Base-by-base conservation (phyloP, 2,797 vertebrate species). In the Cuniculus paca region DNA sequence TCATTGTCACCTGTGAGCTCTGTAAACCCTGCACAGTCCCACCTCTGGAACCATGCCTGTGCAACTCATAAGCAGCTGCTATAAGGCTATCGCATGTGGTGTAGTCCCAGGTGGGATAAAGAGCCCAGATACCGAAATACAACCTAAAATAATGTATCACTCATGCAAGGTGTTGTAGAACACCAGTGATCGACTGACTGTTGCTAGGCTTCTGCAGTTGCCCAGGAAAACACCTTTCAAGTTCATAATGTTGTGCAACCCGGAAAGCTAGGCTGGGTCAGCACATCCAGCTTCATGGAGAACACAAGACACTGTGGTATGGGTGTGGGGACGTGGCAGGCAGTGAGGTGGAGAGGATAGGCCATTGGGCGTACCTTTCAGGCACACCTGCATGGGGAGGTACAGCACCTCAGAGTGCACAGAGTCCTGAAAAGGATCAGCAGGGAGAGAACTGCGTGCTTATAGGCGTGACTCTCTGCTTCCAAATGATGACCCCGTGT, bases 131-230 rank as follows among this genome's bases (percentile, higher is more conserved):
- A 24, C 36, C 2, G 8, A 45, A 45, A 42, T 74, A 45, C 63
- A n/a, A 72, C 42, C 79, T 96, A 70, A 95, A 94, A 94, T 93
- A 97, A 85, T 92, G 94, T 50, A 45, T 24, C 34, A 6, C 77
- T 84, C 31, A 52, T 54, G 75, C 45, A 31, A 60, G 63, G 75
- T 74, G 91, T 81, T 89, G 83, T 86, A 94, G 97, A 94, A 79
- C 50, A 16, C 79, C n/a, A 75, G 39, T 5, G n/a, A 91, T 83
- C 79, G 70, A 48, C 81, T 79, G 78, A 60, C n/a, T 28, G 50
- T 86, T 93, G 54, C 82, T 90, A 92, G 85, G 50, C 48, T 16
- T 89, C 83, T 87, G 20, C 45, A 42, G 22, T 26, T 85, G 72
- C 87, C 86, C 11, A 0, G 3, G 36, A 90, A 56, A 96, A 81